Evolutionary conservation across 1,140 invertebrate genomes (phyloP).

Genomic region (Drosophila seguyi): DNA sequence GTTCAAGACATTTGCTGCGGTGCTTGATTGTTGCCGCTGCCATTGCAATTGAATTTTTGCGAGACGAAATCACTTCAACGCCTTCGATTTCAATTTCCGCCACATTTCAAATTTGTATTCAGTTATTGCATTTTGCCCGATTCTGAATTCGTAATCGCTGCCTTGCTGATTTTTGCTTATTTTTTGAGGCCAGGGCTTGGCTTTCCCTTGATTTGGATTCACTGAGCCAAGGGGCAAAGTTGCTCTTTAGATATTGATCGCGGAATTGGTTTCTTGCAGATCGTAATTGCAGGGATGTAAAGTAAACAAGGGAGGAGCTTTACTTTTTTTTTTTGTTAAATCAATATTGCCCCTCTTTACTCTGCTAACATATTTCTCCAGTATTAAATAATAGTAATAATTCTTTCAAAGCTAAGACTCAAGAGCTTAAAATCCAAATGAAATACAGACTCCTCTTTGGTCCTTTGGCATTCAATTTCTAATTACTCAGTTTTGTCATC

Average conservation of each 20-base stretch:
- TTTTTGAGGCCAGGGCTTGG: not conserved
- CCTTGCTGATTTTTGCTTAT: not conserved
- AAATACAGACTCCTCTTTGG: not conserved
- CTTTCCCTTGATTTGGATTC: slow-evolving; percentile 9
- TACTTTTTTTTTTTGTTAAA: no score
- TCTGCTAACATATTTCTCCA: not conserved
- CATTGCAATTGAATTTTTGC: slow-evolving; percentile 77
- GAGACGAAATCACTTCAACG: slow-evolving; percentile 83
- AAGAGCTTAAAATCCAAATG: not conserved
- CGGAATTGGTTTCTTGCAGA: slow-evolving; percentile 5
- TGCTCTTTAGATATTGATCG: slow-evolving; percentile 24
- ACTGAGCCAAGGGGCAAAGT: not conserved
- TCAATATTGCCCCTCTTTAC: no score
- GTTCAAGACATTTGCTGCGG: slow-evolving; percentile 56
- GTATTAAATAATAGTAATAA: not conserved
- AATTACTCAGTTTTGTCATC: slow-evolving; percentile 26
- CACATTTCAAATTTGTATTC: slow-evolving; percentile 75
- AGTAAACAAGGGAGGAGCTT: no score
- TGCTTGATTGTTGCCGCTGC: slow-evolving; percentile 40
- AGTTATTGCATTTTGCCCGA: slow-evolving; percentile 63
- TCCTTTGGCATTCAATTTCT: slow-evolving; percentile 30
- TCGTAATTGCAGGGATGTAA: slow-evolving; percentile 3
- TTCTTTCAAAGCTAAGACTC: not conserved
- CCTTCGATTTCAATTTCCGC: slow-evolving; percentile 83
- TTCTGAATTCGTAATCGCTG: slow-evolving; percentile 30